These are phyloP conservation scores for Gnatocerus cornutus DNA, from an alignment of 2,888 invertebrate species.

Conservation along the genomic window DNA sequence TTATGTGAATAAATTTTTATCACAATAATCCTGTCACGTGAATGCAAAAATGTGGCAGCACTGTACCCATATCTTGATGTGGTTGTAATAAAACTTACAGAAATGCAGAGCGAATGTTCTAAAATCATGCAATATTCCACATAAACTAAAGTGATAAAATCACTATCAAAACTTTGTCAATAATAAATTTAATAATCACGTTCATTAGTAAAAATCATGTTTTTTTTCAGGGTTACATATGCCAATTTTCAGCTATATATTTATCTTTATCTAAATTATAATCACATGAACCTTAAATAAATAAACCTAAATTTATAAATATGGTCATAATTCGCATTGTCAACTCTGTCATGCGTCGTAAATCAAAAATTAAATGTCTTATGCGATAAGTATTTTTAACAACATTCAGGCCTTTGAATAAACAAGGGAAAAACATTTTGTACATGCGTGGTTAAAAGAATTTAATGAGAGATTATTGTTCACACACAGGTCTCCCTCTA, in stretches of 20 bases:
- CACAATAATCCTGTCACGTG: conserved; percentile 15
- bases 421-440: too few species aligned
- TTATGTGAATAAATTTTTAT: conserved; percentile 4
- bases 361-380: too few species aligned
- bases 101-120: conserved; percentile 31
- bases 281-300: too few species aligned
- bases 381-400: too few species aligned
- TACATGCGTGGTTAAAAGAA: too few species aligned
- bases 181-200: conserved; percentile 20
- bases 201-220: background rate
- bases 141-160: conserved; percentile 40
- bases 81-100: conserved; percentile 30
- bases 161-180: conserved; percentile 36
- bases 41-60: conserved; percentile 30
- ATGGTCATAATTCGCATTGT: too few species aligned
- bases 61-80: conserved; percentile 26
- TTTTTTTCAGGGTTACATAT: background rate
- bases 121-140: conserved; percentile 44
- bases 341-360: too few species aligned
- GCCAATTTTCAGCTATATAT: background rate
- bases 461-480: too few species aligned
- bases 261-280: background rate
- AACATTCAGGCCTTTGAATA: too few species aligned
- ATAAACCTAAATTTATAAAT: too few species aligned
- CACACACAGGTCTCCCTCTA: too few species aligned